Evolutionary conservation across 1,140 invertebrate species (phyloP).

Genomic region (Cydia pomonella): DNA sequence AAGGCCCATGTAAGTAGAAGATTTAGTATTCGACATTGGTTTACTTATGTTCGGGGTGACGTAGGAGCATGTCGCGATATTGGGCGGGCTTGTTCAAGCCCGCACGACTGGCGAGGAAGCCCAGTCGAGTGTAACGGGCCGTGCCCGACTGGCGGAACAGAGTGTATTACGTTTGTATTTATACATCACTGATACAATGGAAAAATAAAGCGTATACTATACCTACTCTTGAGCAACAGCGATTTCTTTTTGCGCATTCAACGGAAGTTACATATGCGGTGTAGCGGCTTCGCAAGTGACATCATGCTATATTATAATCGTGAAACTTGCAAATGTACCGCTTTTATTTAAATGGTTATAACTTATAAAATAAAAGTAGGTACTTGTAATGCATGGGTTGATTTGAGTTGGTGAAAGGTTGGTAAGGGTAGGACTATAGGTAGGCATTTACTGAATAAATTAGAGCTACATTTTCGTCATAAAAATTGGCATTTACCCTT

Average conservation of each 20-base stretch:
- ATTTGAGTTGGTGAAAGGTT: no score
- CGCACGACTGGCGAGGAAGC: slow-evolving; percentile 56
- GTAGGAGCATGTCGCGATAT: slow-evolving; percentile 52
- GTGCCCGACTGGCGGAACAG: slow-evolving; percentile 15
- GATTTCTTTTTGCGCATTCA: slow-evolving; percentile 2
- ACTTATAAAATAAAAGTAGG: no score
- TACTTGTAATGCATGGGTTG: no score
- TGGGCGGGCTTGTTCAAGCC: slow-evolving; percentile 61
- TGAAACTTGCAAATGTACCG: background rate
- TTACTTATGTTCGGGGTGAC: slow-evolving; percentile 23
- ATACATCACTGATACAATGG: slow-evolving; percentile 31
- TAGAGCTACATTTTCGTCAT: no score
- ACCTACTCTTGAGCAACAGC: background rate
- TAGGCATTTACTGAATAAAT: no score
- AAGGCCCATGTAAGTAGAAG: slow-evolving; percentile 1
- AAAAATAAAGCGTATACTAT: slow-evolving; percentile 14
- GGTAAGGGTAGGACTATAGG: no score
- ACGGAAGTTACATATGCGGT: background rate
- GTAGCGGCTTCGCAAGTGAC: background rate
- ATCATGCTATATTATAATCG: background rate
- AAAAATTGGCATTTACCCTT: no score
- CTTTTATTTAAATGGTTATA: background rate
- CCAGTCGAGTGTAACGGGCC: slow-evolving; percentile 48
- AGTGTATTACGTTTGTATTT: slow-evolving; percentile 29
- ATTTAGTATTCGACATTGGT: slow-evolving; percentile 25